phyloP scores from a whole-genome alignment of 2,113 vertebrate genomes.

The Nycticorax nycticorax region DNA sequence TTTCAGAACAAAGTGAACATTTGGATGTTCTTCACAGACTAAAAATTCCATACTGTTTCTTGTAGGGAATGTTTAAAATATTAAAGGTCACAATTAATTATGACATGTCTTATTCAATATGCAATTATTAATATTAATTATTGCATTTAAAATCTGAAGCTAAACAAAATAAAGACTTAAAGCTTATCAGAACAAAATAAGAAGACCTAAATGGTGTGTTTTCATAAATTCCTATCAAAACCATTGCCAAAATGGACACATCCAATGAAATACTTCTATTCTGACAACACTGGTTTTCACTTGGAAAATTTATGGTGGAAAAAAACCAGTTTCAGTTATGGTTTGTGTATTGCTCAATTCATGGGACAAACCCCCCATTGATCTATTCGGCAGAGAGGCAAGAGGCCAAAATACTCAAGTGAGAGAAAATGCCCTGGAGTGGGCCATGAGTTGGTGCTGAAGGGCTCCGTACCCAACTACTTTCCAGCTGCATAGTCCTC shows the following conservation, averaged over 20 bases:
- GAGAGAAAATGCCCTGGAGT: not conserved
- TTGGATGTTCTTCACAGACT: not conserved
- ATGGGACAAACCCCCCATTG: not conserved
- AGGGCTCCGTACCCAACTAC: not conserved
- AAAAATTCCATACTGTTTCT: not conserved
- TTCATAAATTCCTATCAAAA: not conserved
- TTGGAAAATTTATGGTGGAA: not conserved
- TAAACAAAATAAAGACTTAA: not conserved
- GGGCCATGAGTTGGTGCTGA: not conserved
- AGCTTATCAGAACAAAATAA: not conserved
- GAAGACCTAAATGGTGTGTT: not conserved
- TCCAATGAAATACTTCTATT: not conserved
- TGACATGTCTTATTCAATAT: not conserved
- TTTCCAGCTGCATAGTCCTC: not conserved
- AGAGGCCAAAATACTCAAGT: not conserved
- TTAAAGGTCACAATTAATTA: not conserved
- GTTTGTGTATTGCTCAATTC: not conserved
- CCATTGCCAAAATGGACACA: not conserved
- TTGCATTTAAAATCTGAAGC: not conserved
- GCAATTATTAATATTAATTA: not conserved
- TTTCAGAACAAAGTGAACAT: not conserved
- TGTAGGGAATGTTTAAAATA: not conserved
- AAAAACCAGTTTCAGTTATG: not conserved
- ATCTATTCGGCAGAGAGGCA: not conserved
- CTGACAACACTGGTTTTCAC: not conserved